Evolutionary conservation across 2,888 invertebrate genomes (phyloP).

Genomic region (Calliscelio sp.): DNA sequence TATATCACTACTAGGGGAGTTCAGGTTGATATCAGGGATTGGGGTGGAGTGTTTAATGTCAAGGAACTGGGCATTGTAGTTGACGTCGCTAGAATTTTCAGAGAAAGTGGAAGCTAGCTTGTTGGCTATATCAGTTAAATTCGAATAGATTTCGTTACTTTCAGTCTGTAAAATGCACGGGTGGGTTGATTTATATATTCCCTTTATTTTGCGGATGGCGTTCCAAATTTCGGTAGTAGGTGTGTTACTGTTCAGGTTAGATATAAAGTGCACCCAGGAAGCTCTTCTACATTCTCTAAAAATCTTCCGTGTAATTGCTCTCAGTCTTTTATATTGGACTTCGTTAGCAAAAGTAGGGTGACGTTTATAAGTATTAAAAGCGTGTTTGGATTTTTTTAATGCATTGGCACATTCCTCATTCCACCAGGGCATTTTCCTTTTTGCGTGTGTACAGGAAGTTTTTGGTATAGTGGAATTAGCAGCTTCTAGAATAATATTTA

Average conservation of each 20-base stretch:
- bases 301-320: constrained; percentile 17
- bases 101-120: constrained; percentile 41
- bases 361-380: constrained; percentile 38
- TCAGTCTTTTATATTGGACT: constrained; percentile 27
- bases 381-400: constrained; percentile 17
- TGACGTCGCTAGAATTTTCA: constrained; percentile 52
- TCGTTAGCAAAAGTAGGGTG: constrained; percentile 4
- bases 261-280: constrained; percentile 44
- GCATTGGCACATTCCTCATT: constrained; percentile 21
- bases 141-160: background rate
- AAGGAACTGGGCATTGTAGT: constrained; percentile 30
- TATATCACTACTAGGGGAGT: background rate
- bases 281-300: constrained; percentile 54
- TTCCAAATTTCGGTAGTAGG: constrained; percentile 1
- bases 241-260: background rate
- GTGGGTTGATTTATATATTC: constrained; percentile 8
- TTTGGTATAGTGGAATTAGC: constrained; percentile 53
- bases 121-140: constrained; percentile 1
- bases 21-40: background rate
- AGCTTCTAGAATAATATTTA: constrained; percentile 50
- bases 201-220: constrained; percentile 1
- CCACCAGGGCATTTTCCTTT: constrained; percentile 49
- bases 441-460: constrained; percentile 13
- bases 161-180: background rate
- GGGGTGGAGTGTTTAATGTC: constrained; percentile 1